These are phyloP conservation scores for Chaetodon trifascialis DNA, from an alignment of 2,113 vertebrate species.

Conservation along the genomic window DNA sequence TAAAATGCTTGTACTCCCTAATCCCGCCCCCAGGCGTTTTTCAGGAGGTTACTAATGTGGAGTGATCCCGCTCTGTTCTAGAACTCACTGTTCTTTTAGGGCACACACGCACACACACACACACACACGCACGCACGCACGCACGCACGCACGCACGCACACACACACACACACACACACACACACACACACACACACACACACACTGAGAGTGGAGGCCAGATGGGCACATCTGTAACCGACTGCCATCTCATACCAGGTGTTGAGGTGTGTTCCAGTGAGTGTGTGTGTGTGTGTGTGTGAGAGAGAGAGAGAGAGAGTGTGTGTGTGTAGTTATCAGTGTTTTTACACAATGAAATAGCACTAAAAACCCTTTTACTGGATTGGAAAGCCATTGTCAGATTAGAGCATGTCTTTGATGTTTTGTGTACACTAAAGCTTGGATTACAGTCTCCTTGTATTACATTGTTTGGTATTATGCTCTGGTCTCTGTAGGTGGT, in stretches of 20 bases:
- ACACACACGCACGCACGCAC: slow-evolving; percentile 17
- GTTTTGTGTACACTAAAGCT: slow-evolving; percentile 33
- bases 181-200: slow-evolving; percentile 15
- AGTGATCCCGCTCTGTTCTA: slow-evolving; percentile 42
- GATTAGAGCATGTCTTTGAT: slow-evolving; percentile 52
- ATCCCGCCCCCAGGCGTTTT: slow-evolving; percentile 57
- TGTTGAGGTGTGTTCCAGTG: slow-evolving; percentile 44
- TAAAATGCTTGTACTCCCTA: slow-evolving; percentile 39
- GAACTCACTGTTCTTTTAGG: slow-evolving; percentile 59
- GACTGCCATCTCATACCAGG: slow-evolving; percentile 65
- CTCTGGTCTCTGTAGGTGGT: background rate
- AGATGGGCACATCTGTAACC: slow-evolving; percentile 75
- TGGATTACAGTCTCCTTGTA: slow-evolving; percentile 23
- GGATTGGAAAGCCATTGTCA: slow-evolving; percentile 61
- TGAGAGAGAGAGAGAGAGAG: slow-evolving; percentile 19
- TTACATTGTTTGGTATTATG: background rate
- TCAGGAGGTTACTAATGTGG: slow-evolving; percentile 47
- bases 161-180: background rate
- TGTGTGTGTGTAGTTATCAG: background rate
- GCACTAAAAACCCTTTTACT: slow-evolving; percentile 57
- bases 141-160: background rate
- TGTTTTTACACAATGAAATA: slow-evolving; percentile 42
- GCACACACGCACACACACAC: slow-evolving; percentile 12
- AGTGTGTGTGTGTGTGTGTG: slow-evolving; percentile 18
- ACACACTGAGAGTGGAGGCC: slow-evolving; percentile 35